Evolutionary conservation across 92 coral and sea anemone species (phyloP).

Genomic region (Metridium senile): DNA sequence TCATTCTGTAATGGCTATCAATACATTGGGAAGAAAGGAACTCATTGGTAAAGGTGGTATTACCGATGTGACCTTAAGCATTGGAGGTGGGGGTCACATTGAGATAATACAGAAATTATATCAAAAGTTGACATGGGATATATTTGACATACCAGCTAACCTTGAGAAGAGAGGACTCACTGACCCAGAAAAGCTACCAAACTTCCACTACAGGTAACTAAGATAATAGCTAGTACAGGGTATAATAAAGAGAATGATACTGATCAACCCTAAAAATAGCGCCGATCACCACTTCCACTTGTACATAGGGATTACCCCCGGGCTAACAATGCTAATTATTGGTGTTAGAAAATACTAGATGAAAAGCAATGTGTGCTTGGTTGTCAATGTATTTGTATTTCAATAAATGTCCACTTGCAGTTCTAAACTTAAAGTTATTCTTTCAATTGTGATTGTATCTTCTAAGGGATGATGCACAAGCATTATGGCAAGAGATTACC

Average conservation of each 20-base stretch:
- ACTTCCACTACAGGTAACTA: constrained; percentile 65
- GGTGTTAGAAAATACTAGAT: too few relatives aligned
- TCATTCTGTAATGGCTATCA: constrained; percentile 84
- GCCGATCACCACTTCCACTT: too few relatives aligned
- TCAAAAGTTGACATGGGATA: constrained; percentile 75
- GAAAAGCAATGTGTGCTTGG: too few relatives aligned
- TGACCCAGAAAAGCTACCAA: constrained; percentile 68
- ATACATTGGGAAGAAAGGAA: constrained; percentile 81
- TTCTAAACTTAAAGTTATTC: too few relatives aligned
- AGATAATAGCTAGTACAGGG: too few relatives aligned
- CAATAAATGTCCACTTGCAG: too few relatives aligned
- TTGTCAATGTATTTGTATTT: too few relatives aligned
- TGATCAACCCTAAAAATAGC: too few relatives aligned
- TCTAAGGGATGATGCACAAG: constrained; percentile 75
- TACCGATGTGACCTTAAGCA: constrained; percentile 64
- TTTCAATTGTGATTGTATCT: too few relatives aligned
- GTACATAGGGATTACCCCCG: too few relatives aligned
- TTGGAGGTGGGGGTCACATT: constrained; percentile 91
- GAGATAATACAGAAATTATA: constrained; percentile 70
- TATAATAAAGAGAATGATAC: too few relatives aligned
- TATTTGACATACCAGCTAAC: constrained; percentile 61
- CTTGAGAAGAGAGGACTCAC: constrained; percentile 69
- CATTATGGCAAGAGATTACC: constrained; percentile 72
- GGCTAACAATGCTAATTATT: too few relatives aligned
- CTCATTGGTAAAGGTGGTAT: constrained; percentile 76